Conservation (phyloP, 30 jellyfish, hydroid and myxozoan genomes). For the Rhopilema esculentum region DNA sequence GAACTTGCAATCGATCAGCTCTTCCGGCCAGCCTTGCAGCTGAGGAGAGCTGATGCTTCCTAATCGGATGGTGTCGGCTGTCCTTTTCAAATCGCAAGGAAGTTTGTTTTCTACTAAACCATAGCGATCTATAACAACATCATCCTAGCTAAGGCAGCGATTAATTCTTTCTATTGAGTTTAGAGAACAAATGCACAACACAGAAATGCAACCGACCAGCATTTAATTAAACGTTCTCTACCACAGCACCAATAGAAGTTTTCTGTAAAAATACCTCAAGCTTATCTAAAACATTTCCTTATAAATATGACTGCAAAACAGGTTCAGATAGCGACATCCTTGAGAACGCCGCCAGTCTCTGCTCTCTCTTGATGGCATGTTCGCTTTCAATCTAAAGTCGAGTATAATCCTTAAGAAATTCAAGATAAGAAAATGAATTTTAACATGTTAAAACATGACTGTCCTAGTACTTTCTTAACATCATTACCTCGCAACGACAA, state of each 20-base stretch:
- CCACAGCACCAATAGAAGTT: not conserved
- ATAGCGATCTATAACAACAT: not conserved
- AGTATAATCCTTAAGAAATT: too few relatives aligned
- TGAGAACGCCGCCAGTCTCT: too few relatives aligned
- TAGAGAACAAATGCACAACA: not conserved
- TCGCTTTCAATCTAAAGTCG: too few relatives aligned
- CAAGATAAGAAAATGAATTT: too few relatives aligned
- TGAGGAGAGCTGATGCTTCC: slow-evolving; percentile 1
- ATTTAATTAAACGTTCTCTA: not conserved
- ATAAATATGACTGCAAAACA: too few relatives aligned
- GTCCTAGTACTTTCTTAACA: too few relatives aligned
- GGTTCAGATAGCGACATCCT: too few relatives aligned
- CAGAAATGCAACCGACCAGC: not conserved
- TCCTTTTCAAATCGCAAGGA: slow-evolving; percentile 44
- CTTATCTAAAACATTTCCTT: too few relatives aligned
- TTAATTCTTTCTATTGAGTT: not conserved
- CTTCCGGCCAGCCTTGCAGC: slow-evolving; percentile 30
- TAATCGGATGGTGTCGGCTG: slow-evolving; percentile 20
- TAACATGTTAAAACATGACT: too few relatives aligned
- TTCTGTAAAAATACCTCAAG: too few relatives aligned
- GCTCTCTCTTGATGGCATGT: too few relatives aligned
- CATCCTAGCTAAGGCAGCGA: slow-evolving; percentile 22
- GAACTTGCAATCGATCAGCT: not conserved
- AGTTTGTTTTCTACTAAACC: slow-evolving; percentile 28
- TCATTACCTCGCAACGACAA: too few relatives aligned